Evolutionary conservation across 1,140 invertebrate genomes (phyloP).

Genomic region (Periplaneta americana): DNA sequence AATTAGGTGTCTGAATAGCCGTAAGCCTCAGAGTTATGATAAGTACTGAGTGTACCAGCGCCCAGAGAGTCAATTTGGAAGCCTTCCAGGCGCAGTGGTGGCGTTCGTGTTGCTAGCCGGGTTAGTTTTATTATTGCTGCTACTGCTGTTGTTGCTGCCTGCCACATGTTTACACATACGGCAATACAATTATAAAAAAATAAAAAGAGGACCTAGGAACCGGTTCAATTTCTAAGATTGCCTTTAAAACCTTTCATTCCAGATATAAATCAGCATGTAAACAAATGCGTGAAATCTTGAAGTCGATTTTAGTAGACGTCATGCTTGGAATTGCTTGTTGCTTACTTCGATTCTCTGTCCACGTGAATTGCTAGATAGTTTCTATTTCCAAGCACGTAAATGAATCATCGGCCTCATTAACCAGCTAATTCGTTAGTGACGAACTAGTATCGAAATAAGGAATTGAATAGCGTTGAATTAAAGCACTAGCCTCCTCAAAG

Average conservation of each 20-base stretch:
- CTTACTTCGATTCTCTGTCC: too few species aligned
- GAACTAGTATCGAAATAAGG: too few species aligned
- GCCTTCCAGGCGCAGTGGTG: not conserved
- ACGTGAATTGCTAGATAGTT: not conserved
- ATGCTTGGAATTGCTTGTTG: too few species aligned
- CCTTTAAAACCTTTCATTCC: not conserved
- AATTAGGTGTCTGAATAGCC: not conserved
- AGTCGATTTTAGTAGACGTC: not conserved
- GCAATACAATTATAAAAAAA: not conserved
- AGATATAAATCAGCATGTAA: not conserved
- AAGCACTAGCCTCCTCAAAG: too few species aligned
- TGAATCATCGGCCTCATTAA: too few species aligned
- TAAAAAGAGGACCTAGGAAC: too few species aligned
- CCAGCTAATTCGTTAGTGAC: too few species aligned
- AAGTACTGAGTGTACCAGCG: not conserved
- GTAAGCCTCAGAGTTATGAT: not conserved
- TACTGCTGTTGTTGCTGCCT: not conserved
- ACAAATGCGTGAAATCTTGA: not conserved
- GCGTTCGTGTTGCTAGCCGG: not conserved
- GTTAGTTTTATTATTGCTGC: not conserved
- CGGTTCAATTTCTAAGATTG: not conserved
- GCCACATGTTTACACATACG: not conserved
- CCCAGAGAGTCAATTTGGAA: not conserved
- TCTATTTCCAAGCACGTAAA: too few species aligned
- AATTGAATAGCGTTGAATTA: too few species aligned